Percentiles rank a stretch among this genome's conserved stretches.
These are phyloP conservation scores for Pseudorectes ferrugineus DNA, from an alignment of 2,113 vertebrate species.

Conservation along the genomic window DNA sequence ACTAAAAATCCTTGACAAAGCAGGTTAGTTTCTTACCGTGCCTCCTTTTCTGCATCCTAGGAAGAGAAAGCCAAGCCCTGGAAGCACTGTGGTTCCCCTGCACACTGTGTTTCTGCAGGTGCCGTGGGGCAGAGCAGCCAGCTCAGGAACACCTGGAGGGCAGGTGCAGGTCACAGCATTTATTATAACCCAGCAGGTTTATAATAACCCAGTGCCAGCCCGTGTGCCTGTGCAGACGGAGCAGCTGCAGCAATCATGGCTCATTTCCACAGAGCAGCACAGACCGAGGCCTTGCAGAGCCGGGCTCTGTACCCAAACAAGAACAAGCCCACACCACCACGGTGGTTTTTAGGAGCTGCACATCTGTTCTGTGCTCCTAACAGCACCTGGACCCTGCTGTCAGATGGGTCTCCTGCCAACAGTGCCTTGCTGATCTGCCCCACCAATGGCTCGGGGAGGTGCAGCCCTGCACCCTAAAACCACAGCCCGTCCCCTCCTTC, in stretches of 20 bases:
- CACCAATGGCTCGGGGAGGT: not conserved
- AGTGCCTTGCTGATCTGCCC: conserved; percentile 3
- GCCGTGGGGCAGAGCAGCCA: not conserved
- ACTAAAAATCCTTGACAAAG: not conserved
- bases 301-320: not conserved
- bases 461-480: not conserved
- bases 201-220: not conserved
- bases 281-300: not conserved
- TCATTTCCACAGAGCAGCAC: not conserved
- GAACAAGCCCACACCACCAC: not conserved
- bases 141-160: not conserved
- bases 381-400: not conserved
- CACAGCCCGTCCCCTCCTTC: not conserved
- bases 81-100: not conserved
- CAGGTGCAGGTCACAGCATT: not conserved
- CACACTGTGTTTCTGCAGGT: not conserved
- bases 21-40: not conserved
- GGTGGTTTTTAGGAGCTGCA: not conserved
- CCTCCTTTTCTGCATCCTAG: not conserved
- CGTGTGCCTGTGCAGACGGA: not conserved
- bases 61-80: not conserved
- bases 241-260: not conserved
- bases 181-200: not conserved
- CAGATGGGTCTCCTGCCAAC: not conserved
- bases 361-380: not conserved